Conservation (phyloP, 2,888 invertebrate genomes). For the Nemoura dubitans region DNA sequence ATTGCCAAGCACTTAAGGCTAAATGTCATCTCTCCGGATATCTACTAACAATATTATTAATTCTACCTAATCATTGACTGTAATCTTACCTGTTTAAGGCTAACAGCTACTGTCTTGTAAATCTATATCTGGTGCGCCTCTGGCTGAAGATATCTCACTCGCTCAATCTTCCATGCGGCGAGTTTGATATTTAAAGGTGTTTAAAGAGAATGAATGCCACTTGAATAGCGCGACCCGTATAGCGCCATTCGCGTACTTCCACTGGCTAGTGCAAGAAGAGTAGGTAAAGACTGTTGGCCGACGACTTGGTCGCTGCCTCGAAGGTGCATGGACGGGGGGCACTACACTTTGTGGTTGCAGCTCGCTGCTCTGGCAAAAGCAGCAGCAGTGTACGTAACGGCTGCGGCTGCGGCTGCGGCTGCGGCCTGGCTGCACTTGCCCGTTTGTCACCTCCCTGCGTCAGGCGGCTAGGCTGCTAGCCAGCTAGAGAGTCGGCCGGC, state of each 20-base stretch:
- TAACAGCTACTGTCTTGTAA: slow-evolving; percentile 26
- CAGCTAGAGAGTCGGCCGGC: not conserved
- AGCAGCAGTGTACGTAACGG: slow-evolving; percentile 14
- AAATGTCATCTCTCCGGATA: slow-evolving; percentile 26
- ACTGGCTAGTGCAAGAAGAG: slow-evolving; percentile 1
- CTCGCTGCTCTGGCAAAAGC: not conserved
- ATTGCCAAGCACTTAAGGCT: slow-evolving; percentile 15
- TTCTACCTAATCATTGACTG: slow-evolving; percentile 1
- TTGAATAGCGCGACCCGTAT: not conserved
- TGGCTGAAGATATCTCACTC: not conserved
- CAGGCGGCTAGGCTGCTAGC: not conserved
- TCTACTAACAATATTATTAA: not conserved
- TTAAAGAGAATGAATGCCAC: not conserved
- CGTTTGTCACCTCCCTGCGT: slow-evolving; percentile 47
- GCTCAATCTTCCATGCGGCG: slow-evolving; percentile 18
- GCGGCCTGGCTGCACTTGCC: slow-evolving; percentile 37
- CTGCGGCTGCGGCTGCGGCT: not conserved
- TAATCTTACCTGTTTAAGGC: slow-evolving; percentile 25
- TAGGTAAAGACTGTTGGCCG: not conserved
- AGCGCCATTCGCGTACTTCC: slow-evolving; percentile 9
- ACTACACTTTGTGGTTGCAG: not conserved
- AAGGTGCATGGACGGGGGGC: not conserved
- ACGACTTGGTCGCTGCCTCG: not conserved
- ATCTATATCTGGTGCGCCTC: not conserved
- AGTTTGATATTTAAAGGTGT: slow-evolving; percentile 13